Base-by-base conservation (phyloP, 2,113 vertebrate species). In the Tichodroma muraria region DNA sequence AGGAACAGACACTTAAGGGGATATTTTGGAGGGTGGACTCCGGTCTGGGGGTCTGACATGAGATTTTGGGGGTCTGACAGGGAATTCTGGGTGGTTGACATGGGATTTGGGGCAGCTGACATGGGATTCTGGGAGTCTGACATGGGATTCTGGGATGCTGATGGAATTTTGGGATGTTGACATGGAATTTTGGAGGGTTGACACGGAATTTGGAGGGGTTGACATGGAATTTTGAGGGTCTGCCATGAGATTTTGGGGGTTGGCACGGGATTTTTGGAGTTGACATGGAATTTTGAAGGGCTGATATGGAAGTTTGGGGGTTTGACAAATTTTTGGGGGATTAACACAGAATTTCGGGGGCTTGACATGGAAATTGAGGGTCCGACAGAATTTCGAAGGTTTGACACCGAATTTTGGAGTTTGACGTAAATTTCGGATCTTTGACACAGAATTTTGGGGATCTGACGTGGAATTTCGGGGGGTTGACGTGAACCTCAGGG, bases 111-210 rank as follows among this genome's bases (percentile, higher is more conserved):
- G 23, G 9, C 10, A 2, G n/a, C 6, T 14, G 47, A 11, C 27
- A 9, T 5, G 6, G 37, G 2, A 23, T 52, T 52, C 38, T 23
- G 14, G 2, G 33, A 13, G 2, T 25, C 5, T 10, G 50, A 25
- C 30, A 25, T 1, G 3, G 35, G 1, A 53, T 33, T 71, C 31
- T 15, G 3, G 14, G 10, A 9, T 42, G 31, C 37, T 15, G 45
- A 50, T 13, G 25, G 8, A 20, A 68, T 14, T 49, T 14, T 5
- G 7, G 1, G 16, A 8, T 8, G 6, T 17, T 35, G 11, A 28
- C 38, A 28, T 4, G 8, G 53, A 8, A 8, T 5, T 54, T 25
- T 10, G 6, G 5, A 0, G 7, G 15, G 1, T 15, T 31, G 10
- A 68, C 63, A 24, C 2, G 2, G 31, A 4, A 38, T 21, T 66